phyloP scores from a whole-genome alignment of 1,140 invertebrate species.

The Zophobas atratus region DNA sequence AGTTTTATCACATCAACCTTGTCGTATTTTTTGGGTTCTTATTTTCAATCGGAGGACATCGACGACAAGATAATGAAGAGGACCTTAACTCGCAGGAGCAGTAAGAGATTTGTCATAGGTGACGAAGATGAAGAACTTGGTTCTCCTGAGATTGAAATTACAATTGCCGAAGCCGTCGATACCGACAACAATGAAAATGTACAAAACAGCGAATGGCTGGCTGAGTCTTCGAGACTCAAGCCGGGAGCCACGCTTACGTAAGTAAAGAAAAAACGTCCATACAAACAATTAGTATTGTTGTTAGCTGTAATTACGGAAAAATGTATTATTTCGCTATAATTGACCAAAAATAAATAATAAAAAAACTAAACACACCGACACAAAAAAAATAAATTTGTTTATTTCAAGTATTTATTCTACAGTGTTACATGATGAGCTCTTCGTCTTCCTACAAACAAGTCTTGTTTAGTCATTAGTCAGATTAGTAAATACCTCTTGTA shows the following conservation, averaged over 20 bases:
- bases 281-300: too few relatives aligned
- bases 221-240: constrained; percentile 43
- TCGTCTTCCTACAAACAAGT: too few relatives aligned
- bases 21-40: constrained; percentile 10
- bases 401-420: too few relatives aligned
- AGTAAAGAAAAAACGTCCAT: constrained; percentile 15
- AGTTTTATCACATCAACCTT: not conserved
- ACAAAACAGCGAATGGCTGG: constrained; percentile 24
- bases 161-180: constrained; percentile 54
- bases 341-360: too few relatives aligned
- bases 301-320: too few relatives aligned
- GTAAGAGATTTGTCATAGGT: constrained; percentile 66
- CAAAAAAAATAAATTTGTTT: too few relatives aligned
- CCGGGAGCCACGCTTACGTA: constrained; percentile 53
- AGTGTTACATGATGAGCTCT: too few relatives aligned
- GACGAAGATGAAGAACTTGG: constrained; percentile 61
- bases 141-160: constrained; percentile 53
- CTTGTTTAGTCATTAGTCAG: too few relatives aligned
- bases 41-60: not conserved
- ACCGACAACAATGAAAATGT: constrained; percentile 41
- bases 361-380: too few relatives aligned
- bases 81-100: constrained; percentile 61
- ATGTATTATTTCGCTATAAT: too few relatives aligned
- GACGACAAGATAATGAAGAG: constrained; percentile 53
- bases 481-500: too few relatives aligned